phyloP scores from a whole-genome alignment of 2,888 invertebrate species.

The Tetrapedia diversipes region DNA sequence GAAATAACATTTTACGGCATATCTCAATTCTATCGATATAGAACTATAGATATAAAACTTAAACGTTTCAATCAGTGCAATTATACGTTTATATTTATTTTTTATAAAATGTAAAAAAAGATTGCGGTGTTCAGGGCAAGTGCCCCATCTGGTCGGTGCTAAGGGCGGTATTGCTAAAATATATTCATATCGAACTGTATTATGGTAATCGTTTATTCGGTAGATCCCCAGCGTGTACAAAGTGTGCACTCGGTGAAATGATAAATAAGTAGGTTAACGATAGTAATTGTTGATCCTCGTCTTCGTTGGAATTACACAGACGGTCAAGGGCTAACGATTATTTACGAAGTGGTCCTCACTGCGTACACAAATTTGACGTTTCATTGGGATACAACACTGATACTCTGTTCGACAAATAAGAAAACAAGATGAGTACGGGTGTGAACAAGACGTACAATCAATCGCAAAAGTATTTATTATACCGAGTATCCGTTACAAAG shows the following conservation, averaged over 20 bases:
- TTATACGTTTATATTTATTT: too few species aligned
- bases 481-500: too few species aligned
- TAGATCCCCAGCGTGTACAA: background rate
- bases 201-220: background rate
- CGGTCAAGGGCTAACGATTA: slow-evolving; percentile 1
- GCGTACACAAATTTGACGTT: background rate
- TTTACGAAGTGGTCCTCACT: background rate
- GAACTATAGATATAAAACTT: too few species aligned
- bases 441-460: background rate
- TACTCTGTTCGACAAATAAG: background rate
- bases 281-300: background rate
- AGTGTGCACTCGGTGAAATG: background rate
- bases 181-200: background rate
- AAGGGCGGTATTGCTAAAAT: too few species aligned
- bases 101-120: too few species aligned
- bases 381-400: background rate
- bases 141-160: too few species aligned
- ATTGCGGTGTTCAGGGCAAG: too few species aligned
- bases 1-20: too few species aligned
- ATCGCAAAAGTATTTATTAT: too few species aligned
- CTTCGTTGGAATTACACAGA: background rate
- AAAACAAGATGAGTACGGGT: background rate
- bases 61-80: too few species aligned
- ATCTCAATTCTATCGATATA: too few species aligned
- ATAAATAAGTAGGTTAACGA: slow-evolving; percentile 6